Base-by-base conservation (phyloP, 2,888 invertebrate species). In the Acleris emargana region DNA sequence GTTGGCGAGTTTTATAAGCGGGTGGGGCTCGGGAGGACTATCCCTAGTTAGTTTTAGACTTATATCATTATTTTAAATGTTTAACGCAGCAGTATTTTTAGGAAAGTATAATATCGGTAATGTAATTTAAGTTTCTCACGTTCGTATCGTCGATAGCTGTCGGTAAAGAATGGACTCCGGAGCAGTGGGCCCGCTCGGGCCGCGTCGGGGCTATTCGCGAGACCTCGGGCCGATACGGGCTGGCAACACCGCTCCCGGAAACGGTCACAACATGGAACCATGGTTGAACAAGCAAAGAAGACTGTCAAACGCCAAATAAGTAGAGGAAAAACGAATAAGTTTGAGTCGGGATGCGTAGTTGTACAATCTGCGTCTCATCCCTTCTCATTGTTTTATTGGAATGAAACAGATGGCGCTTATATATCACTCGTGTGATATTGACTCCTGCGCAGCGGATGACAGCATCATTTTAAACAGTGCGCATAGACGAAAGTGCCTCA, bases 51-150 rank as follows among this genome's bases (percentile, higher is more conserved):
- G 87, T 79, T 82, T 86, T 90, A 90, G 85, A 86, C 78, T 81
- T 85, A 90, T 91, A 91, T 91, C 90, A 91, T 91, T 91, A 91
- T 89, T 86, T 91, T 89, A 89, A 91, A 91, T 80, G 82, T 86
- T 85, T 86, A 86, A 87, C 86, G 88, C 91, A 89, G 84, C 91
- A 92, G 91, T 92, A 92, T 92, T 92, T 86, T 88, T 90, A 88
- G 88, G 84, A 78, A 76, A 79, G 80, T 87, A 84, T 88, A 86
- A 77, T 76, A 82, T 84, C 60, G 66, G 82, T 90, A 88, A 87
- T 57, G 60, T 66, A 61, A 87, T 86, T 90, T 89, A 91, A 87
- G 87, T 91, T 90, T 76, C 76, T 76, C 78, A 76, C 72, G 71
- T 77, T 79, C 73, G 76, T 77, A 76, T 75, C 73, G 74, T 75